Conservation (phyloP, 2,888 invertebrate species). For the Thera obeliscata region DNA sequence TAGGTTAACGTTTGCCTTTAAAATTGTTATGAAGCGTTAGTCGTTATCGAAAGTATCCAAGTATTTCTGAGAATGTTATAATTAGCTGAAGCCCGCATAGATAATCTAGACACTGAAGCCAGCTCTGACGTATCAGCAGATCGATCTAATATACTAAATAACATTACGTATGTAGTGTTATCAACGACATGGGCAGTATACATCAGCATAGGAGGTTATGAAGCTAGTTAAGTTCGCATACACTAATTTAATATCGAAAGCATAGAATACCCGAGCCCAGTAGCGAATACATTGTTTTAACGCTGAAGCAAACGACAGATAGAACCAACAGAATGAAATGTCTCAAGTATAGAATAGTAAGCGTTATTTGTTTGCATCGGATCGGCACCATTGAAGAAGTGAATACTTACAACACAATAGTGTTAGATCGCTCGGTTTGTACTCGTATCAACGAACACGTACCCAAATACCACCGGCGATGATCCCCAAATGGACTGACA, state of each 20-base stretch:
- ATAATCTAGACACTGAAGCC: conserved; percentile 84
- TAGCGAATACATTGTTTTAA: conserved; percentile 81
- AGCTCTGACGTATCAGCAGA: conserved; percentile 81
- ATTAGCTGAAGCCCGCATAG: conserved; percentile 83
- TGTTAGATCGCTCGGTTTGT: conserved; percentile 68
- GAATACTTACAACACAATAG: conserved; percentile 81
- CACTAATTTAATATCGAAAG: conserved; percentile 84
- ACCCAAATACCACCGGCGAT: conserved; percentile 66
- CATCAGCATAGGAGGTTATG: conserved; percentile 82
- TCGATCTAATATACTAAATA: conserved; percentile 80
- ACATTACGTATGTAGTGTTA: conserved; percentile 77
- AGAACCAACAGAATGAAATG: conserved; percentile 79
- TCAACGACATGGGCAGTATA: conserved; percentile 78
- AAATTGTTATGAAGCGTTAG: conserved; percentile 56
- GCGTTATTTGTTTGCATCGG: conserved; percentile 74
- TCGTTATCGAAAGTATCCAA: conserved; percentile 54
- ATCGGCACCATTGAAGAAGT: conserved; percentile 72
- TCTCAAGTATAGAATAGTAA: conserved; percentile 76
- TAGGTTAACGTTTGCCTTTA: conserved; percentile 36
- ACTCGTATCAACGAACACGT: conserved; percentile 55
- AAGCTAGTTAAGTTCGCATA: conserved; percentile 83
- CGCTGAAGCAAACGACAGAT: conserved; percentile 83
- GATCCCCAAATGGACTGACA: conserved; percentile 71
- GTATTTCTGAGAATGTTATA: conserved; percentile 67
- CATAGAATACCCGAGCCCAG: conserved; percentile 84